These are phyloP conservation scores for Hypselothyrea guttata DNA, from an alignment of 2,888 invertebrate genomes.

Conservation along the genomic window DNA sequence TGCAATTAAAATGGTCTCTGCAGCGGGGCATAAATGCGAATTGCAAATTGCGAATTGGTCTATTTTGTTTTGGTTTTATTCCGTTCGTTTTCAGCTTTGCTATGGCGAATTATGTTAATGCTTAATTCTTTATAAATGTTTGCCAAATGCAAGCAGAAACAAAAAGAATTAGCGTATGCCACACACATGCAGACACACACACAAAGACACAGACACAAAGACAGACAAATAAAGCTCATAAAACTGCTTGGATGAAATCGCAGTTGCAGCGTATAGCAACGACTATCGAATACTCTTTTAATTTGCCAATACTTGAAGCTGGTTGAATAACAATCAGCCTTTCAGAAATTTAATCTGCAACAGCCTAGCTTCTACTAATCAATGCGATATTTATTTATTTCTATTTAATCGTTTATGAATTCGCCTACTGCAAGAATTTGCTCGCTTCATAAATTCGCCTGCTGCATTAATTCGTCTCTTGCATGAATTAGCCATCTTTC, in stretches of 20 bases:
- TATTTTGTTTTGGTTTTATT: too few relatives aligned
- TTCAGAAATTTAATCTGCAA: too few relatives aligned
- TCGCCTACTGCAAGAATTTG: too few relatives aligned
- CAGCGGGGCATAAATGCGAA: conserved; percentile 45
- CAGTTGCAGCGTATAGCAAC: conserved; percentile 21
- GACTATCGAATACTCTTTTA: conserved; percentile 23
- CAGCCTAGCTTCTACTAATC: too few relatives aligned
- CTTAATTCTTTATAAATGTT: conserved; percentile 62
- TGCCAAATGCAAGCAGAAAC: conserved; percentile 24
- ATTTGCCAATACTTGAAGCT: background rate
- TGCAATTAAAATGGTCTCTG: conserved; percentile 57
- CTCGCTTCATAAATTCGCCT: too few relatives aligned
- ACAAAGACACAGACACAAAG: background rate
- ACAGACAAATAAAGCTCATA: conserved; percentile 22
- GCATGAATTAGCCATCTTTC: too few relatives aligned
- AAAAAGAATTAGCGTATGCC: too few relatives aligned
- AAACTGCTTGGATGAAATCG: conserved; percentile 42
- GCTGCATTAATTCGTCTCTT: too few relatives aligned
- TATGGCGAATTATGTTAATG: conserved; percentile 59
- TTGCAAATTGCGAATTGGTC: conserved; percentile 17
- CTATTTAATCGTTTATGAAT: too few relatives aligned
- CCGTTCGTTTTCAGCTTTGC: conserved; percentile 15
- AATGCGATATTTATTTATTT: too few relatives aligned
- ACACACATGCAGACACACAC: too few relatives aligned
- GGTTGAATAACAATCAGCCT: too few relatives aligned